Evolutionary conservation across 2,113 vertebrate genomes (phyloP).

Genomic region (Pterophyllum scalare): DNA sequence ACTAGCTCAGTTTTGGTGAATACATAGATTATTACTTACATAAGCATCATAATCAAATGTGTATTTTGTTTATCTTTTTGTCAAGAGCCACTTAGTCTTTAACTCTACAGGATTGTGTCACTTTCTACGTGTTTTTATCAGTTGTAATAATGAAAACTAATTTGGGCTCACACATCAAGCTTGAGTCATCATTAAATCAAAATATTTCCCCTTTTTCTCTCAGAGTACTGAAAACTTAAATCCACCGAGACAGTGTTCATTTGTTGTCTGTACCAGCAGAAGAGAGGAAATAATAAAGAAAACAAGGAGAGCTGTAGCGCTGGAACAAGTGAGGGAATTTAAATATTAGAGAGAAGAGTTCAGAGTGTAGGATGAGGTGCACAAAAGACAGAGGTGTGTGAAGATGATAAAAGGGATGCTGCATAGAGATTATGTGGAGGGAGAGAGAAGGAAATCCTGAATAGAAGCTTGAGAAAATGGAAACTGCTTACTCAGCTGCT

Average conservation of each 20-base stretch:
- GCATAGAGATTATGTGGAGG: not conserved
- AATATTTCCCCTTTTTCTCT: constrained; percentile 21
- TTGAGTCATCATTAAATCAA: constrained; percentile 24
- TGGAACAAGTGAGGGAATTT: constrained; percentile 30
- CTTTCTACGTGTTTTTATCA: constrained; percentile 3
- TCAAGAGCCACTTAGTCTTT: not conserved
- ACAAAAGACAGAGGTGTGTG: constrained; percentile 16
- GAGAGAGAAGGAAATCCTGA: constrained; percentile 15
- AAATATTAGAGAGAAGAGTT: constrained; percentile 44
- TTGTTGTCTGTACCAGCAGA: constrained; percentile 4
- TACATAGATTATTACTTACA: not conserved
- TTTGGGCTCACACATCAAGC: not conserved
- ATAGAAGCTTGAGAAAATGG: constrained; percentile 9
- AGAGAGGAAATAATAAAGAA: constrained; percentile 26
- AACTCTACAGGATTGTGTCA: not conserved
- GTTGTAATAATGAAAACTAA: constrained; percentile 2
- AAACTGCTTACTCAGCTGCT: constrained; percentile 38
- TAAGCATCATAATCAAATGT: not conserved
- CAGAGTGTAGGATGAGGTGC: constrained; percentile 3
- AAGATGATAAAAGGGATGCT: constrained; percentile 36
- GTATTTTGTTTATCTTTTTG: not conserved
- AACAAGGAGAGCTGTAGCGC: constrained; percentile 15
- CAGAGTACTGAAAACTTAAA: not conserved
- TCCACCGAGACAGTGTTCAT: not conserved
- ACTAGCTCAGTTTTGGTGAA: not conserved